phyloP scores from a whole-genome alignment of 2,113 vertebrate genomes.

The Xiphophorus hellerii region DNA sequence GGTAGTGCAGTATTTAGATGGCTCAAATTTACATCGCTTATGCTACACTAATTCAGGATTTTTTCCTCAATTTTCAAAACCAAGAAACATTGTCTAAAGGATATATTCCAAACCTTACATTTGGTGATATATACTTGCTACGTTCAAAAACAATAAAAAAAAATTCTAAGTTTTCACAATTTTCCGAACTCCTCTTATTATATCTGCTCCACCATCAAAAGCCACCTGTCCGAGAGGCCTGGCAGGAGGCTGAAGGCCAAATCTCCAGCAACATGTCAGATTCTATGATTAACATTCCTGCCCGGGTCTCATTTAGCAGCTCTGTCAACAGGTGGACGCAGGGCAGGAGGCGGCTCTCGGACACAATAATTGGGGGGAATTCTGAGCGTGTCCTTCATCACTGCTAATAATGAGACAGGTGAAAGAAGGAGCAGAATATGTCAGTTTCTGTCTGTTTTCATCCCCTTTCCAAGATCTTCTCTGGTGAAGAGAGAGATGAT shows the following conservation, averaged over 20 bases:
- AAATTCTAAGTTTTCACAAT: constrained; percentile 5
- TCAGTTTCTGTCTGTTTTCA: constrained; percentile 72
- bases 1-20: too few relatives aligned
- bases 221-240: constrained; percentile 71
- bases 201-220: constrained; percentile 67
- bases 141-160: background rate
- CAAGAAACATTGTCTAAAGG: too few relatives aligned
- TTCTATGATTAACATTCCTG: constrained; percentile 81
- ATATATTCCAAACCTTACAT: background rate
- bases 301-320: constrained; percentile 69
- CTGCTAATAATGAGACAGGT: constrained; percentile 82
- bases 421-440: constrained; percentile 70
- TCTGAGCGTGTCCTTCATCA: constrained; percentile 84
- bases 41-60: too few relatives aligned
- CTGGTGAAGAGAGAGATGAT: background rate
- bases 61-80: too few relatives aligned
- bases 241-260: constrained; percentile 61
- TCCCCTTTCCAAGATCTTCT: constrained; percentile 33
- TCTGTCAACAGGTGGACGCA: constrained; percentile 85
- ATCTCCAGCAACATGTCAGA: constrained; percentile 64
- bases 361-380: constrained; percentile 80
- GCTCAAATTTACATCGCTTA: too few relatives aligned
- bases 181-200: constrained; percentile 36
- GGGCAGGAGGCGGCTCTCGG: constrained; percentile 70
- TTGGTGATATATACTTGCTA: background rate